Base-by-base conservation (phyloP, 2,797 vertebrate genomes). In the Coccyzus lansbergi region DNA sequence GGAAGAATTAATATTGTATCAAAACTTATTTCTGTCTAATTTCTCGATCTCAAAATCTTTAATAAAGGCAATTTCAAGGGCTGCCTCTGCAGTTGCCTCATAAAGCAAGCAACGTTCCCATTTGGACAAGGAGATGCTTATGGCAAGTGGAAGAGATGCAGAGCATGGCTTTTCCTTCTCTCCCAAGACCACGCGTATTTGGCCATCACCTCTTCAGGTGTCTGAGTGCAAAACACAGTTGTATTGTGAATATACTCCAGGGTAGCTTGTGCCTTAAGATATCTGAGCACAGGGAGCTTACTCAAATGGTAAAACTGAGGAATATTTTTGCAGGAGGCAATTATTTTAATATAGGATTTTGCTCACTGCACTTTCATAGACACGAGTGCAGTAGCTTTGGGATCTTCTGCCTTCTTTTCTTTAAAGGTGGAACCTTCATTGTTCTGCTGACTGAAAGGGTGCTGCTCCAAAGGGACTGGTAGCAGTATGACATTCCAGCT, bases 281-380 rank as follows among this genome's bases (percentile, higher is more conserved):
- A 33, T 29, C 62, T 31, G 59, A 49, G 18, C 18, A 36, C 17
- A 51, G 42, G 6, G 14, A 5, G 12, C 18, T 25, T 22, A 16
- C 22, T 42, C 26, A 17, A n/a, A 4, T 4, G 12, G 19, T 13
- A 21, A 36, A 15, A 11, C 18, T 4, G 4, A 29, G 74, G n/a
- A n/a, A n/a, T 4, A 18, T 9, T 64, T 26, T 49, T 33, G 33
- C 44, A 59, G 48, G 31, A 44, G 34, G 4, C 4, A 15, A 20
- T 5, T 4, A 0, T 48, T 85, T 87, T 13, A 42, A 42, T 9
- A 1, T 1, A 8, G 4, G 25, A 9, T 31, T 60, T 60, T 65
- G 9, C 46, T 72, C 42, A 1, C 14, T 2, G 0, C 2, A 0
- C 63, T n/a, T 52, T 14, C 6, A 1, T 10, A 11, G 48, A 18